Evolutionary conservation across 2,113 vertebrate genomes (phyloP).

Genomic region (Micronycteris hirsuta): DNA sequence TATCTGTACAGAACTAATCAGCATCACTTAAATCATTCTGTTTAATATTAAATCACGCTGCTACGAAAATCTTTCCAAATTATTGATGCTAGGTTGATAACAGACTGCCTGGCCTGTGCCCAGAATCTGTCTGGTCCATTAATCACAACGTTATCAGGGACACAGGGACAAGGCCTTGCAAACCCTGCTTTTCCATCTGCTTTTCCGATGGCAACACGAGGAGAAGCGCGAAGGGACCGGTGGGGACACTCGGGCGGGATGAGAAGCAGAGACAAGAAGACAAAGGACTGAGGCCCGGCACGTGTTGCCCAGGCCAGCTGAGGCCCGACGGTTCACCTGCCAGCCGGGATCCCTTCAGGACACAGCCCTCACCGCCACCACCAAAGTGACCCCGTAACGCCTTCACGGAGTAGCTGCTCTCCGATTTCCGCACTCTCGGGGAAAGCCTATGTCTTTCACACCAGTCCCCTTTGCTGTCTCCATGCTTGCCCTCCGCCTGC

Average conservation of each 20-base stretch:
- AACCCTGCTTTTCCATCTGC: neutral
- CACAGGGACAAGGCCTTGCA: neutral
- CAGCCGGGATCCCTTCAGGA: neutral
- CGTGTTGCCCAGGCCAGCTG: neutral
- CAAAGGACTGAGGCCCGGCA: neutral
- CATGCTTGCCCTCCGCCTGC: neutral
- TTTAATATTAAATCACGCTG: slow-evolving; percentile 1
- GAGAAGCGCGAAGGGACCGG: neutral
- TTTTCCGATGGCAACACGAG: neutral
- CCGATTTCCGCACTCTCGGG: neutral
- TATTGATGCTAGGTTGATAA: neutral
- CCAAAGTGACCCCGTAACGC: neutral
- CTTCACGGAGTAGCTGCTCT: neutral
- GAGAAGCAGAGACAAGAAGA: neutral
- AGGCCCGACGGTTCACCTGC: neutral
- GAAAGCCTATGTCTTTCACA: neutral
- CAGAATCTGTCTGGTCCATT: neutral
- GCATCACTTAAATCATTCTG: slow-evolving; percentile 1
- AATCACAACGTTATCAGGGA: neutral
- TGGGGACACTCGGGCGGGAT: neutral
- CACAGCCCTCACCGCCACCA: neutral
- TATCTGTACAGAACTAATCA: slow-evolving; percentile 5
- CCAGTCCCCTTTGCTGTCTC: neutral
- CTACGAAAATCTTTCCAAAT: slow-evolving; percentile 13
- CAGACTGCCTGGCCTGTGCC: neutral